Base-by-base conservation (phyloP, 2,797 vertebrate species). In the Sphaeramia orbicularis region DNA sequence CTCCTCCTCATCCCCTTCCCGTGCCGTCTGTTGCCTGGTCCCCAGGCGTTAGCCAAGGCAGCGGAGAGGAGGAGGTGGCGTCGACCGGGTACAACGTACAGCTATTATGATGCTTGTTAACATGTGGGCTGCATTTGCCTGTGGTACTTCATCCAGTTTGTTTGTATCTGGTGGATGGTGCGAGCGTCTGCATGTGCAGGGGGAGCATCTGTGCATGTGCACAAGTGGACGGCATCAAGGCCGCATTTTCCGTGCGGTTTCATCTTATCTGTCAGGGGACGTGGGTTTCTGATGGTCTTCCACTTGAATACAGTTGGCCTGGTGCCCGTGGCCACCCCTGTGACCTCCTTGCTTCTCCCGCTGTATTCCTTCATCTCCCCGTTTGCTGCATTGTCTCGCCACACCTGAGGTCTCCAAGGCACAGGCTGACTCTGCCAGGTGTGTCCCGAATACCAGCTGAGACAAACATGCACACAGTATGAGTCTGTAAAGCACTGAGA, bases 181-280 rank as follows among this genome's bases (percentile, higher is more conserved):
- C 24, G 52, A 63, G 71, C 35, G 37, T 35, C 44, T 61, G 67
- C 53, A 15, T 61, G 61, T 42, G 65, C 42, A 4, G 57, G 78
- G 76, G 75, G 68, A 80, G 79, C 87, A 88, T 90, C 82, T 88
- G 90, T 85, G 77, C 67, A 71, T 45, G 58, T 62, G 52, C 37
- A 38, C 69, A 63, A 76, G 61, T 48, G 78, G 67, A 65, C 58
- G 62, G 30, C 81, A 68, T 83, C 69, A 67, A 76, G 72, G 66
- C 78, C 32, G 61, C 71, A 45, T 83, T 86, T 86, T 89, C 83
- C 62, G 13, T 76, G 53, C 69, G 80, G 64, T 80, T 88, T 83
- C 70, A 58, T 84, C 62, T 48, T 0, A 54, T 69, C 76, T 10
- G 16, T 79, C 14, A 9, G 45, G 83, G 65, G 70, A 59, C 41